These are phyloP conservation scores for Hipparchia sbordonii DNA, from an alignment of 2,888 invertebrate genomes.

Conservation along the genomic window DNA sequence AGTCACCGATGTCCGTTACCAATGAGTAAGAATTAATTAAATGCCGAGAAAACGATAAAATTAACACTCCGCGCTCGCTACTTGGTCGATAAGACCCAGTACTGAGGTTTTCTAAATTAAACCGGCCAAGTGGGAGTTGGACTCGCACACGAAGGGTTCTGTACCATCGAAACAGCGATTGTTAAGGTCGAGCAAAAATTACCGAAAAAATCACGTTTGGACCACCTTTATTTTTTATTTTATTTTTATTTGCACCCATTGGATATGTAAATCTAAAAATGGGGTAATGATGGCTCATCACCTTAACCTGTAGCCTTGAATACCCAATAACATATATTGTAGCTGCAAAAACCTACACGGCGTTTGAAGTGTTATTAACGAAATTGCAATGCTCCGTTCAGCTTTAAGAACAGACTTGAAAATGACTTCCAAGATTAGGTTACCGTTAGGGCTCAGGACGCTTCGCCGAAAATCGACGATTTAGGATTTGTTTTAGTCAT, in stretches of 20 bases:
- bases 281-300: no score
- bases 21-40: conserved; percentile 80
- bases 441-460: conserved; percentile 64
- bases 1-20: conserved; percentile 72
- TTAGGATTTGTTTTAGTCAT: conserved; percentile 63
- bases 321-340: neutral
- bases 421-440: conserved; percentile 40
- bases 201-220: no score
- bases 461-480: conserved; percentile 66
- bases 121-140: no score
- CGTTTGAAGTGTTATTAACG: conserved; percentile 31
- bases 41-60: conserved; percentile 59
- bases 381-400: conserved; percentile 51
- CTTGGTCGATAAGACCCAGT: conserved; percentile 1
- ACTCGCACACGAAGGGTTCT: no score
- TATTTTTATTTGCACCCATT: no score
- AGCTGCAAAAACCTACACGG: neutral
- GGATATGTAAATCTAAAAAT: no score
- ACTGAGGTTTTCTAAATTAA: no score
- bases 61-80: conserved; percentile 9
- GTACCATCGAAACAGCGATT: no score
- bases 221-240: no score
- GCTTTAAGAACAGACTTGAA: conserved; percentile 48
- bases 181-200: no score
- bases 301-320: no score